Conservation (phyloP, 2,888 invertebrate genomes). For the Automeris io region DNA sequence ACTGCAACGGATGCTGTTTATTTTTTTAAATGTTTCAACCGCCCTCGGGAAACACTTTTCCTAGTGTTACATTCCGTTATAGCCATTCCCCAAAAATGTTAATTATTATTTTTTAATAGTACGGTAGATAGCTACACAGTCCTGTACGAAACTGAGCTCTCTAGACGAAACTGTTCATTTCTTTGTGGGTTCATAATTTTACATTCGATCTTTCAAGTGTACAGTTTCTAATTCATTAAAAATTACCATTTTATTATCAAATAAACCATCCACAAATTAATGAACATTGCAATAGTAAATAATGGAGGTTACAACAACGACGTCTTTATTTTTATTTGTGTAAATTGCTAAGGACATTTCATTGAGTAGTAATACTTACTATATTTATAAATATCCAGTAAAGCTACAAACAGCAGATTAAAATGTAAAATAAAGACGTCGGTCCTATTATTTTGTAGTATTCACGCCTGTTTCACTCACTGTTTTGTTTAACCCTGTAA, state of each 20-base stretch:
- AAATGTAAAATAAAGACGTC: slow-evolving; percentile 34
- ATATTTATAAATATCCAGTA: no score
- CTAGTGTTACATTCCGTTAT: slow-evolving; percentile 28
- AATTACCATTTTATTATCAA: neutral
- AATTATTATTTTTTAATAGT: slow-evolving; percentile 29
- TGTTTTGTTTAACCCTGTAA: slow-evolving; percentile 71
- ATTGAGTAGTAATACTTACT: no score
- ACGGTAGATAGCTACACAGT: slow-evolving; percentile 56
- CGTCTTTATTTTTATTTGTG: slow-evolving; percentile 41
- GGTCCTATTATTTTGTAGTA: slow-evolving; percentile 36
- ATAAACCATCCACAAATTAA: slow-evolving; percentile 44
- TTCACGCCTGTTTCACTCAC: slow-evolving; percentile 62
- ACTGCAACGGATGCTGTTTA: slow-evolving; percentile 30
- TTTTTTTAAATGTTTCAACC: slow-evolving; percentile 24
- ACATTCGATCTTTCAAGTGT: slow-evolving; percentile 3
- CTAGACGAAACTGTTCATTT: slow-evolving; percentile 55
- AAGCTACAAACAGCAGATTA: no score
- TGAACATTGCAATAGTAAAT: slow-evolving; percentile 53
- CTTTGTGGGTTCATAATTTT: slow-evolving; percentile 41
- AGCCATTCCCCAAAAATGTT: slow-evolving; percentile 22
- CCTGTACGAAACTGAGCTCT: slow-evolving; percentile 72
- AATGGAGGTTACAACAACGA: slow-evolving; percentile 48
- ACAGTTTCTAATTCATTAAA: neutral
- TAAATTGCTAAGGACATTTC: no score
- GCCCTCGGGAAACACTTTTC: slow-evolving; percentile 26